Conservation (phyloP, 2,888 invertebrate species). For the Cheilosia variabilis region DNA sequence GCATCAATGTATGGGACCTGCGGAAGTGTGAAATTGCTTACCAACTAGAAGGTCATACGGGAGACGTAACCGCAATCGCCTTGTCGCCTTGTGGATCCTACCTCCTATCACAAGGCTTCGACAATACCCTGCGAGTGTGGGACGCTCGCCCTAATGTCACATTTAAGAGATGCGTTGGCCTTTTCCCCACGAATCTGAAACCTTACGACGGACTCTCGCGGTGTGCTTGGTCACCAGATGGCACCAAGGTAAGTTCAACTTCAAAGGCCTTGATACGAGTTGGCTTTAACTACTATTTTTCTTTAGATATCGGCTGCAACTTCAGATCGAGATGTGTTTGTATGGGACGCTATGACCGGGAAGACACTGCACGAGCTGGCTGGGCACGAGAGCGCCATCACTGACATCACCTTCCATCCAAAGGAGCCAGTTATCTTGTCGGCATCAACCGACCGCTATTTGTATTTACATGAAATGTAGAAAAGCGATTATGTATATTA, state of each 20-base stretch:
- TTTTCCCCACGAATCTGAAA: slow-evolving; percentile 96
- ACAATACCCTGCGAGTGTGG: slow-evolving; percentile 97
- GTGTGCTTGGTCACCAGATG: slow-evolving; percentile 97
- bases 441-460: slow-evolving; percentile 96
- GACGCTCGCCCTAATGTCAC: slow-evolving; percentile 98
- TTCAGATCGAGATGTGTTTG: not conserved
- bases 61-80: slow-evolving; percentile 95
- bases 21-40: slow-evolving; percentile 91
- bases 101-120: slow-evolving; percentile 98
- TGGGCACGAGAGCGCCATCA: slow-evolving; percentile 78
- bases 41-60: slow-evolving; percentile 95
- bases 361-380: not conserved
- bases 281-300: slow-evolving; percentile 78
- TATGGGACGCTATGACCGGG: not conserved
- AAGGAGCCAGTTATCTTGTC: slow-evolving; percentile 96
- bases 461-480: slow-evolving; percentile 91
- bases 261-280: not conserved
- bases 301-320: slow-evolving; percentile 79
- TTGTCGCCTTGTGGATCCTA: slow-evolving; percentile 88
- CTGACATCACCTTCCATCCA: slow-evolving; percentile 95
- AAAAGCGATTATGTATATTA: not conserved
- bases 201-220: slow-evolving; percentile 97
- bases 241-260: slow-evolving; percentile 89
- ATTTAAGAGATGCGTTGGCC: slow-evolving; percentile 95
- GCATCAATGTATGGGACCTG: slow-evolving; percentile 98